Evolutionary conservation across 2,888 invertebrate species (phyloP), one percentile per base, ranked within the genome.

Genomic region (Oxyteleia sp.): DNA sequence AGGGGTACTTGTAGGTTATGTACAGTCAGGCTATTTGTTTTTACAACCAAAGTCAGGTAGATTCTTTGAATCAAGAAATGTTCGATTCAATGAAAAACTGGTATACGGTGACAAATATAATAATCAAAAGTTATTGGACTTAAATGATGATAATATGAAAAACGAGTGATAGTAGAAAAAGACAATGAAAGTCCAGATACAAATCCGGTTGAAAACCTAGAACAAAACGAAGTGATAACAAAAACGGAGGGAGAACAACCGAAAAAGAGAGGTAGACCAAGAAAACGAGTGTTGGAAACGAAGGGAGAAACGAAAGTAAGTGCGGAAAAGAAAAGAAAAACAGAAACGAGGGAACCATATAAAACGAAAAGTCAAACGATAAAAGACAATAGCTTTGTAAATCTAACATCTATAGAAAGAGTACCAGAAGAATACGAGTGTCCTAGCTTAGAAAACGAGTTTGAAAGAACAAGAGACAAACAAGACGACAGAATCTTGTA

Each of bases 71-170:
- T 81, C 85, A 0, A 82, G 86, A 66, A 85, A 88, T 71, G 84
- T 85, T 1, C 64, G 86, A 47, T 87, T 87, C 49, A 71, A 82
- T 45, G 84, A 88, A 69, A 88, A 82, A 80, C 26, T 87, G 13
- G 84, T 84, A 15, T 88, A 84, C 63, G 84, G 84, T 32, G 80
- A 88, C 26, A 63, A 68, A 7, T 84, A 8, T 32, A 5, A n/a
- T n/a, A n/a, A n/a, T n/a, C n/a, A n/a, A n/a, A n/a, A n/a, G n/a
- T n/a, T n/a, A n/a, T n/a, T n/a, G n/a, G n/a, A n/a, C n/a, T 82
- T 75, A 55, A 51, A 75, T 63, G 61, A 38, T 18, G n/a, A n/a
- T n/a, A n/a, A 74, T 41, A 32, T 26, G 29, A 78, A 78, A 15
- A 41, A 47, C 59, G 43, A 74, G 18, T 71, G 74, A 38, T 45